A percentile compares a stretch with the other conserved stretches of the same genome.
phyloP scores from a whole-genome alignment of 2,888 invertebrate species.

The Pomacea canaliculata region DNA sequence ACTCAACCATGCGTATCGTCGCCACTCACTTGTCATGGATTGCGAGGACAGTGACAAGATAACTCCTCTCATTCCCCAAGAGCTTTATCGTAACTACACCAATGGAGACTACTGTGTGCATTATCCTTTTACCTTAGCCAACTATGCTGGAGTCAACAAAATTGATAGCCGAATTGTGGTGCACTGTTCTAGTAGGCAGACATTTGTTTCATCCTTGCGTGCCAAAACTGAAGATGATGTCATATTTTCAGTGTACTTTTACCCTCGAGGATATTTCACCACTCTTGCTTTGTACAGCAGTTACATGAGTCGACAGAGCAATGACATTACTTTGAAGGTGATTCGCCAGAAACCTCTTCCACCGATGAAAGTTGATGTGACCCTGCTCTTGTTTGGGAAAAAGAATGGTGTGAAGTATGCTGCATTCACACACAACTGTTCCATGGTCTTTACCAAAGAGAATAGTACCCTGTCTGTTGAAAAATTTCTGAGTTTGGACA shows the following conservation, averaged over 20 bases:
- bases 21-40: slow-evolving; percentile 58
- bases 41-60: slow-evolving; percentile 19
- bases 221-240: slow-evolving; percentile 13
- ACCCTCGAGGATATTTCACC: slow-evolving; percentile 55
- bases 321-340: slow-evolving; percentile 51
- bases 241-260: slow-evolving; percentile 44
- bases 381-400: slow-evolving; percentile 56
- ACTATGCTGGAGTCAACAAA: slow-evolving; percentile 50
- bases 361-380: slow-evolving; percentile 40
- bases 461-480: slow-evolving; percentile 42
- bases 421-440: slow-evolving; percentile 46
- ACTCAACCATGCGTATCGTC: slow-evolving; percentile 51
- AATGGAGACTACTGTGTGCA: slow-evolving; percentile 45
- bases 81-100: slow-evolving; percentile 54
- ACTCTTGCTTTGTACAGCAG: slow-evolving; percentile 57
- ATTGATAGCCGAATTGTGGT: slow-evolving; percentile 52
- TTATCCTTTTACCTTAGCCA: slow-evolving; percentile 45
- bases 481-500: slow-evolving; percentile 49
- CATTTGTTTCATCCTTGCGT: slow-evolving; percentile 10
- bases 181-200: slow-evolving; percentile 9
- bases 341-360: slow-evolving; percentile 30
- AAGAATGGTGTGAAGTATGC: slow-evolving; percentile 55
- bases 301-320: slow-evolving; percentile 53
- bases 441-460: slow-evolving; percentile 42
- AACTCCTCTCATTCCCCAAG: slow-evolving; percentile 23